Base-by-base conservation (phyloP, 2,797 vertebrate species). In the Hippocampus kuda region DNA sequence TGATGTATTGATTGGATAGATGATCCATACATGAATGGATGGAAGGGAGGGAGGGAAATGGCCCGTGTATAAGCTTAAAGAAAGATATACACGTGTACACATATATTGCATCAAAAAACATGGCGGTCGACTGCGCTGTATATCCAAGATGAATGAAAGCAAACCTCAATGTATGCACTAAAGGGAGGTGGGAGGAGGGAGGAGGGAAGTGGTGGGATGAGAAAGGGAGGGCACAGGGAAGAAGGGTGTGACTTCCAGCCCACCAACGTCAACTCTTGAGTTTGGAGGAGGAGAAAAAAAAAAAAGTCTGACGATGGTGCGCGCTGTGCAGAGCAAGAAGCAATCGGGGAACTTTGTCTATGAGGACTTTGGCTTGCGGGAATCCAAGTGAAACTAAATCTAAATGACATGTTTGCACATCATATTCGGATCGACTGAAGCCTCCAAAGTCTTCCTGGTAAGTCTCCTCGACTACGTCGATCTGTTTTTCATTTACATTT, bases 221-320 rank as follows among this genome's bases (percentile, higher is more conserved):
- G 66, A 38, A n/a, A 49, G 30, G 41, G 53, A 46, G 41, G 66
- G 41, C 16, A 66, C 60, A 71, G 70, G 74, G 69, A 34, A 72
- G 56, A 67, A 18, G 62, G 80, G 73, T 70, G 76, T 72, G 81
- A 81, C 84, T 79, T 81, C 57, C 76, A 84, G 75, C 41, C 71
- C 42, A 69, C 42, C 57, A 73, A 73, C 75, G 41, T 69, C 76
- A 66, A 10, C 72, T 77, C 63, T 72, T 63, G 71, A 79, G 69
- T 72, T 63, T 46, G 24, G 71, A 75, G 70, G 82, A 76, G 73
- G 67, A 2, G 15, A 49, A 24, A 41, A 67, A 5, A 46, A 67
- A 12, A 59, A 44, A 46, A 60, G n/a, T n/a, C 13, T 42, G 34
- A 54, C 38, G 65, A 67, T 57, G 16, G 34, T 65, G 22, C 11